phyloP scores from a whole-genome alignment of 2,888 invertebrate species.

The Andrena haemorrhoa region DNA sequence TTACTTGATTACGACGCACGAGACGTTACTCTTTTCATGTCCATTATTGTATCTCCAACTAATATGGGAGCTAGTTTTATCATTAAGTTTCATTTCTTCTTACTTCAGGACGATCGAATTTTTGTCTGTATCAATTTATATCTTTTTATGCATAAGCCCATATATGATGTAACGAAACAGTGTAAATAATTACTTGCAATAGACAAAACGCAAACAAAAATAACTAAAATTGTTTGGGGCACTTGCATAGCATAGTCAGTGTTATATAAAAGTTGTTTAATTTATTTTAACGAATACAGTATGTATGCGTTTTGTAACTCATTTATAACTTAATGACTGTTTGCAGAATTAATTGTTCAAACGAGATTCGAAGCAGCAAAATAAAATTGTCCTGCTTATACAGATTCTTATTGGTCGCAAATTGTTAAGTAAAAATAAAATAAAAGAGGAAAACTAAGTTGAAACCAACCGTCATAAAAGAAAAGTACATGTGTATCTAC shows the following conservation, averaged over 20 bases:
- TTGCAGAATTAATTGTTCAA: background rate
- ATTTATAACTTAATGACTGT: slow-evolving; percentile 33
- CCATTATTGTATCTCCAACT: slow-evolving; percentile 25
- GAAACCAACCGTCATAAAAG: background rate
- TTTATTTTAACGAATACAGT: slow-evolving; percentile 36
- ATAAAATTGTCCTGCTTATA: background rate
- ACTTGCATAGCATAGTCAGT: slow-evolving; percentile 67
- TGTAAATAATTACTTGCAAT: slow-evolving; percentile 66
- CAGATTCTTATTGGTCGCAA: background rate
- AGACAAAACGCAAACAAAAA: slow-evolving; percentile 51
- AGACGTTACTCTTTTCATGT: slow-evolving; percentile 25
- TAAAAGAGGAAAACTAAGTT: slow-evolving; percentile 13
- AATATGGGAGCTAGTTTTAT: slow-evolving; percentile 52
- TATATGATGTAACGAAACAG: slow-evolving; percentile 43
- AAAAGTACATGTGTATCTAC: background rate
- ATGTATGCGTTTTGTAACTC: slow-evolving; percentile 24
- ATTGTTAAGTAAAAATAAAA: background rate
- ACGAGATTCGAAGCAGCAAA: background rate
- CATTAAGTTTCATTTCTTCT: slow-evolving; percentile 39
- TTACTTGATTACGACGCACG: slow-evolving; percentile 6
- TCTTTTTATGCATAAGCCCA: slow-evolving; percentile 48
- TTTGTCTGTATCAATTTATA: slow-evolving; percentile 51
- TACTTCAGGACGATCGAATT: slow-evolving; percentile 40
- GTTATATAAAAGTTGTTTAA: slow-evolving; percentile 48
- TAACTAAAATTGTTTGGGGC: slow-evolving; percentile 67